Evolutionary conservation across 1,140 invertebrate species (phyloP).

Genomic region (Drosophila burlai): DNA sequence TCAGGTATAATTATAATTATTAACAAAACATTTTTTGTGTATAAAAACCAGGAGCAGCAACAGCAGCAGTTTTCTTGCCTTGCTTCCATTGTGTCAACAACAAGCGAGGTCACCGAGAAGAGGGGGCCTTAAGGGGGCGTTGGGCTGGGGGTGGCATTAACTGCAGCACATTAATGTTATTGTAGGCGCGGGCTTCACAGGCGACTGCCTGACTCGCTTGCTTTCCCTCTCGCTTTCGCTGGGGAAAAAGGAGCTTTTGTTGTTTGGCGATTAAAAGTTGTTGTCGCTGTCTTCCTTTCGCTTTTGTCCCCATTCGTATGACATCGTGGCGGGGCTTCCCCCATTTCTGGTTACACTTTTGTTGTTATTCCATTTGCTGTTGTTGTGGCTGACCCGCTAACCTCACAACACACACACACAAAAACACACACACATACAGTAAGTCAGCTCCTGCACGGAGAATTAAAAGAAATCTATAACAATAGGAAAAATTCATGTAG

Average conservation of each 20-base stretch:
- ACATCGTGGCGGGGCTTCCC: conserved; percentile 65
- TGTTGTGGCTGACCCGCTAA: conserved; percentile 81
- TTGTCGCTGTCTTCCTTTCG: conserved; percentile 63
- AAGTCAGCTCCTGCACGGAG: conserved; percentile 7
- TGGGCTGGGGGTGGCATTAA: conserved; percentile 55
- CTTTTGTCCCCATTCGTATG: conserved; percentile 74
- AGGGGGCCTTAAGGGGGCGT: background rate
- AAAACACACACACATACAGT: background rate
- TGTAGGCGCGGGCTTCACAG: conserved; percentile 71
- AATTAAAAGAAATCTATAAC: conserved; percentile 17
- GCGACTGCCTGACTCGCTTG: conserved; percentile 36
- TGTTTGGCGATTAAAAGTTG: conserved; percentile 83
- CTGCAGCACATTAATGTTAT: conserved; percentile 80
- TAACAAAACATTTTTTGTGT: background rate
- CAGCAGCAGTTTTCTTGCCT: conserved; percentile 47
- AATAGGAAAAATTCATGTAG: background rate
- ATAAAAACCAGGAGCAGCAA: conserved; percentile 6
- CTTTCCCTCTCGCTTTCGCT: conserved; percentile 17
- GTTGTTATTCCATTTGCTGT: conserved; percentile 23
- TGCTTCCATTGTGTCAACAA: conserved; percentile 77
- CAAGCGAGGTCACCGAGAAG: conserved; percentile 65
- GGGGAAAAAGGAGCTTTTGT: conserved; percentile 63
- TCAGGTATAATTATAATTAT: background rate
- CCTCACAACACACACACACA: conserved; percentile 58
- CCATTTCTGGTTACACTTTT: conserved; percentile 42